phyloP scores from a whole-genome alignment of 2,888 invertebrate species.

The Athripsodes cinereus region DNA sequence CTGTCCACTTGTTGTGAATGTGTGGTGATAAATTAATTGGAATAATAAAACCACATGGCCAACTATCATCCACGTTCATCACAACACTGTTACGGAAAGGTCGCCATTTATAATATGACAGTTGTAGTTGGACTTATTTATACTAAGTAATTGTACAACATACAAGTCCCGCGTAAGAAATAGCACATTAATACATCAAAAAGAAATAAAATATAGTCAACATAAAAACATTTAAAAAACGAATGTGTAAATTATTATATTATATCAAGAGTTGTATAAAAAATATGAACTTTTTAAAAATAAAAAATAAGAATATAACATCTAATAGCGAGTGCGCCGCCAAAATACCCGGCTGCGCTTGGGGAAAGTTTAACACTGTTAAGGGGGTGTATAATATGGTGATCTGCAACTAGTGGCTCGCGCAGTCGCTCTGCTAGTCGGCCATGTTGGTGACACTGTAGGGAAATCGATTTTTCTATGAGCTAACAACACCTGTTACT shows the following conservation, averaged over 20 bases:
- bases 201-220: neutral
- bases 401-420: conserved; percentile 23
- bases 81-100: conserved; percentile 10
- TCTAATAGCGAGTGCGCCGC: conserved; percentile 16
- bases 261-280: neutral
- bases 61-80: neutral
- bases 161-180: no score
- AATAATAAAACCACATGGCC: conserved; percentile 14
- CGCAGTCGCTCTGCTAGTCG: conserved; percentile 26
- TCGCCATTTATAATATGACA: conserved; percentile 10
- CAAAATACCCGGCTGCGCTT: conserved; percentile 7
- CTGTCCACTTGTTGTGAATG: neutral
- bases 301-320: conserved; percentile 1
- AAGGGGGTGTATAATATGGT: conserved; percentile 14
- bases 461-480: conserved; percentile 46
- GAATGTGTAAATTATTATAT: neutral
- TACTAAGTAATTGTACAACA: no score
- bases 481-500: conserved; percentile 30
- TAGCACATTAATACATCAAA: neutral
- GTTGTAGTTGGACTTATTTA: neutral
- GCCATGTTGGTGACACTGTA: conserved; percentile 29
- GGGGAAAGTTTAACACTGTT: conserved; percentile 13
- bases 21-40: neutral
- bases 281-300: neutral
- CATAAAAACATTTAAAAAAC: neutral